Evolutionary conservation across 2,888 invertebrate genomes (phyloP).

Genomic region (Eilema caniola): DNA sequence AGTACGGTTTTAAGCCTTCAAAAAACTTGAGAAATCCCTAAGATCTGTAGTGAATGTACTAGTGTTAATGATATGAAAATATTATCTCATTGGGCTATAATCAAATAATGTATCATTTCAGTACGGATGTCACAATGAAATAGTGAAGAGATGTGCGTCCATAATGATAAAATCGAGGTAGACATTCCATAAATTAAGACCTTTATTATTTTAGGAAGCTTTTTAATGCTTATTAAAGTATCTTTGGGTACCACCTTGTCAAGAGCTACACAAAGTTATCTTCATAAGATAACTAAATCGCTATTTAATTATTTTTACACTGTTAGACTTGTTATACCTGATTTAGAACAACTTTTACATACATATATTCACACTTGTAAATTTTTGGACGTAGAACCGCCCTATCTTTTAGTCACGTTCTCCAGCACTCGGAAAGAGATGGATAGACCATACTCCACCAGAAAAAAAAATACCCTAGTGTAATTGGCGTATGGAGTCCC

Average conservation of each 20-base stretch:
- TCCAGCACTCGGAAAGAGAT: too few relatives aligned
- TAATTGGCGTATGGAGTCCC: too few relatives aligned
- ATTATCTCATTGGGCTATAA: constrained; percentile 7
- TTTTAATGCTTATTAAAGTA: constrained; percentile 2
- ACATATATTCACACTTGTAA: too few relatives aligned
- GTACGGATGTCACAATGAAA: constrained; percentile 2
- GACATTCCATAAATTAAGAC: not conserved
- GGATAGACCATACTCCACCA: too few relatives aligned
- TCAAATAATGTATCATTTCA: constrained; percentile 1
- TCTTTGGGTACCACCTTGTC: not conserved
- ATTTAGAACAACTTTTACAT: not conserved
- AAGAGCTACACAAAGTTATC: not conserved
- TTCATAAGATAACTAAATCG: not conserved
- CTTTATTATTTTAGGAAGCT: constrained; percentile 1
- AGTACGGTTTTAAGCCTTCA: too few relatives aligned
- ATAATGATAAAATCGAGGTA: constrained; percentile 4
- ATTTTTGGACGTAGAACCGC: too few relatives aligned
- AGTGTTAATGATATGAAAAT: constrained; percentile 11
- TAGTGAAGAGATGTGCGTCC: not conserved
- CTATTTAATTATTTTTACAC: not conserved
- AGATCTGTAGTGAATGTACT: not conserved
- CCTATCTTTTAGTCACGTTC: too few relatives aligned
- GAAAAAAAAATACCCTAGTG: too few relatives aligned
- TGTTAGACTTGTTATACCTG: not conserved
- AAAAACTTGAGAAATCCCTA: not conserved